phyloP scores from a whole-genome alignment of 2,113 vertebrate genomes.

The Erythrolamprus reginae region DNA sequence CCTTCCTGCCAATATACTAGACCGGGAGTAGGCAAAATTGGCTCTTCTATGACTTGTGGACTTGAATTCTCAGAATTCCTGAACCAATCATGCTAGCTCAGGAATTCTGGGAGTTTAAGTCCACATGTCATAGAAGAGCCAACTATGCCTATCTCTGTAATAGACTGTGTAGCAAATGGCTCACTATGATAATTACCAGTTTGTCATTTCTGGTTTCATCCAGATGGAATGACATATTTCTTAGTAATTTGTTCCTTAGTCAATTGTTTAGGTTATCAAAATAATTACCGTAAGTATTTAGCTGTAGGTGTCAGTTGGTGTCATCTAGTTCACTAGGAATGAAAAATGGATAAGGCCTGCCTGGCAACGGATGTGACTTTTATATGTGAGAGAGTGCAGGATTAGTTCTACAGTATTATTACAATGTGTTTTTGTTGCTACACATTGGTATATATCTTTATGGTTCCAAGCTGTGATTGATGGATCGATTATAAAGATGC shows the following conservation, averaged over 20 bases:
- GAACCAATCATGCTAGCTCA: no score
- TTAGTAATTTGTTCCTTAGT: not conserved
- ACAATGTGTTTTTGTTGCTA: not conserved
- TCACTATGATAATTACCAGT: not conserved
- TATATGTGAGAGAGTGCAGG: not conserved
- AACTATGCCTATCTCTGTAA: no score
- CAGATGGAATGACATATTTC: not conserved
- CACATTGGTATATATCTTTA: not conserved
- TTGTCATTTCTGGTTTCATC: not conserved
- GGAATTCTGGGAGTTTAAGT: no score
- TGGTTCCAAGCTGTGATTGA: not conserved
- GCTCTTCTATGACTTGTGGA: no score
- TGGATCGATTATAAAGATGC: not conserved
- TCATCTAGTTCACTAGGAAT: not conserved
- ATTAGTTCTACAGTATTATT: not conserved
- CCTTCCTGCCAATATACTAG: no score
- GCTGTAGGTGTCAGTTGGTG: not conserved
- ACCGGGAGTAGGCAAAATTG: no score
- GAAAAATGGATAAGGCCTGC: not conserved
- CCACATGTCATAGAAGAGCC: no score
- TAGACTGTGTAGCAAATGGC: not conserved
- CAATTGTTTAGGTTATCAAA: not conserved
- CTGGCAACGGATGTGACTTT: not conserved
- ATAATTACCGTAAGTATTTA: not conserved
- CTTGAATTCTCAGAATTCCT: no score